These are phyloP conservation scores for Netelia fuscicornis DNA, from an alignment of 2,888 invertebrate genomes.

Conservation along the genomic window DNA sequence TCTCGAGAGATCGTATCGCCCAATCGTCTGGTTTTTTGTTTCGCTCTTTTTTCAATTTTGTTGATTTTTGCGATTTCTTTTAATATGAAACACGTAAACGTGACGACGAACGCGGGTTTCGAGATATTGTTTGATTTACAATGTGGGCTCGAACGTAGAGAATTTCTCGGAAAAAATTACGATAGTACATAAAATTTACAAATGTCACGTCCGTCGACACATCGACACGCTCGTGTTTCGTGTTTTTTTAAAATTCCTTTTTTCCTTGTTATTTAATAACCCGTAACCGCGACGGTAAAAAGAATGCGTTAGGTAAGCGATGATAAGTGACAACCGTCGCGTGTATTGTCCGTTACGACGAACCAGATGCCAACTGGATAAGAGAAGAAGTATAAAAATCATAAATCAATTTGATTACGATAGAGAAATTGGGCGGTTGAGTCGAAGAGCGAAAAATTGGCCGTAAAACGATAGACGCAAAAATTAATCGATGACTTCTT, in stretches of 20 bases:
- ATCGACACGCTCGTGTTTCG: background rate
- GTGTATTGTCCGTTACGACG: background rate
- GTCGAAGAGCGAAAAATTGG: too few species aligned
- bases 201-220: slow-evolving; percentile 2
- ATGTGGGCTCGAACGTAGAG: background rate
- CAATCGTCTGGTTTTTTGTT: slow-evolving; percentile 50
- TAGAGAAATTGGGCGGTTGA: too few species aligned
- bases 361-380: background rate
- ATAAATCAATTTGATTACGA: background rate
- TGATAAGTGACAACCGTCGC: background rate
- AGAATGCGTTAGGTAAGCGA: background rate
- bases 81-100: too few species aligned
- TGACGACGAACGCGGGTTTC: too few species aligned
- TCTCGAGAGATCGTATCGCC: slow-evolving; percentile 45
- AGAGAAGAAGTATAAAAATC: background rate
- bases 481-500: background rate
- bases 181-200: slow-evolving; percentile 19
- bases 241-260: background rate
- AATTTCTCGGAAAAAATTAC: slow-evolving; percentile 19
- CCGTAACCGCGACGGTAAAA: background rate
- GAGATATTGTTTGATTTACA: slow-evolving; percentile 41
- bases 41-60: background rate
- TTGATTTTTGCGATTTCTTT: too few species aligned
- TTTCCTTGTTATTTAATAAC: background rate
- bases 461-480: too few species aligned